Base-by-base conservation (phyloP, 2,888 invertebrate genomes). In the Pristionchus japonicus region DNA sequence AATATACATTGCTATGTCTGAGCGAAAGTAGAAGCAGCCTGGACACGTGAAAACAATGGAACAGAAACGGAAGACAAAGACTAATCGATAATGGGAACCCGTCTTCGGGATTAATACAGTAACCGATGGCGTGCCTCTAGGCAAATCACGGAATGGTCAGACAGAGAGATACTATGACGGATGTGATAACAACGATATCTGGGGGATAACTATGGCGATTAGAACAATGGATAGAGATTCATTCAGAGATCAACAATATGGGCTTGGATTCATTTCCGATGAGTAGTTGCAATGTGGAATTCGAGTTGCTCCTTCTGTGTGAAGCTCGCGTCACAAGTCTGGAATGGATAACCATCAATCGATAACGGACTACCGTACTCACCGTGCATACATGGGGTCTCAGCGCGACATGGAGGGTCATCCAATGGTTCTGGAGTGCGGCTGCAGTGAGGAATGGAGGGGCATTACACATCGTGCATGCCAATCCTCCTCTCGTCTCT, bases 321-420 rank as follows among this genome's bases (percentile, higher is more conserved):
- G 92, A 95, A 95, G 13, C 95, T 95, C 83, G 95, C 95, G 92
- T 95, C 95, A 92, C 95, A 95, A 87, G 94, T 77, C 90, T 90
- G 86, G 23, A 89, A 77, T 43, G n/a, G 34, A 13, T 11, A 13
- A 77, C 1, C 86, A 61, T 57, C n/a, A 1, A 40, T 86, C 67
- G 57, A 57, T 77, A 82, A 4, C 15, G 7, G 7, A 15, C 77
- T 77, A 77, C 77, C 27, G 61, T 77, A 34, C 74, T 52, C 40
- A 90, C 90, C 88, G 74, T 70, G 92, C 96, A 96, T 17, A 96
- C 95, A 91, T 95, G 95, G 7, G 95, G 95, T 34, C 96, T 94
- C 43, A 95, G 93, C 90, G 95, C 95, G 67, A 95, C 94, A 64
- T 92, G 91, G n/a, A 43, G n/a, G 31, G 88, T 67, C 57, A 91